Base-by-base conservation (phyloP, 1,140 invertebrate genomes). In the Diorhabda sublineata region DNA sequence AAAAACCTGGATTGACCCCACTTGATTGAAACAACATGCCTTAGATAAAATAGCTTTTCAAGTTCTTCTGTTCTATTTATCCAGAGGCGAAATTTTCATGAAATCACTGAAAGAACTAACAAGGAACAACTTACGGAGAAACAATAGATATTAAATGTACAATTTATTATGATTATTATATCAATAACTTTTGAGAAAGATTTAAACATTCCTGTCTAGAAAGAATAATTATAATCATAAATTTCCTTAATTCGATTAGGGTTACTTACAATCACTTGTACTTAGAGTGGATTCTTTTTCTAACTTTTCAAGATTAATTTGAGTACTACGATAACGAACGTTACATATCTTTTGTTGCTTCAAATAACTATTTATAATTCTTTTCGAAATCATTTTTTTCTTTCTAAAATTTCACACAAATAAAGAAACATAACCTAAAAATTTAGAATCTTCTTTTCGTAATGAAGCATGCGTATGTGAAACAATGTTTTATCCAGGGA, bases 291-390 rank as follows among this genome's bases (percentile, higher is more conserved):
- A 65, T 43, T 76, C 74, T 69, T 69, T 52, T 72, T 78, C 76
- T 61, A 78, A 56, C 66, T 76, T 74, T 72, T 77, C 70, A n/a
- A 78, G 70, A 66, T 77, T 71, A 6, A 74, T 26, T 58, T 66
- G 26, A 42, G 68, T 42, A 64, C 64, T 67, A 41, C 42, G 26
- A 45, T 5, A 26, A 57, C 63, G 63, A 41, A 64, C 57, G 42
- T 6, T 9, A 45, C n/a, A 26, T 60, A 61, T 11, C 4, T n/a
- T 42, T 5, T 56, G n/a, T 42, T 43, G 41, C 11, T 45, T 44
- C 4, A 44, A 58, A 41, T 61, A 47, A 5, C 26, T 61, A 47
- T 59, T 68, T 42, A 62, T 43, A 52, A 56, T 60, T 57, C 47
- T 44, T 26, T 45, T 67, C 2, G n/a, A n/a, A 43, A 58, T 66